A percentile compares a stretch with the other conserved stretches of the same genome.
Conservation (phyloP, 53 echinoderm and acorn worm species). For the Holothuria leucospilota region DNA sequence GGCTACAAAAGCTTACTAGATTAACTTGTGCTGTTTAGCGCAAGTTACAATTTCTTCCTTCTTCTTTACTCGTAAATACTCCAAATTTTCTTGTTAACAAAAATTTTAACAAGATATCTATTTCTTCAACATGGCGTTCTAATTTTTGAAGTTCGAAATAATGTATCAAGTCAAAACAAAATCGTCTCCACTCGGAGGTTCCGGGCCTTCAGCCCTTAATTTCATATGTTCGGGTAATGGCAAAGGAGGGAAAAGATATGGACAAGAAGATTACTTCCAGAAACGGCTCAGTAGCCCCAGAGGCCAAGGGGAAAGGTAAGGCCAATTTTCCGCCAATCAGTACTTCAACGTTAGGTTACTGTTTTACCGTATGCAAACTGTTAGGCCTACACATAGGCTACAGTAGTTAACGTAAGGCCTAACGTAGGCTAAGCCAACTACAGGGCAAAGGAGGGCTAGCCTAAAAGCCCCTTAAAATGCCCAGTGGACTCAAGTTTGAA, state of each 20-base stretch:
- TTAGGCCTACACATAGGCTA: too few relatives aligned
- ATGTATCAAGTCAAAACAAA: slow-evolving; percentile 48
- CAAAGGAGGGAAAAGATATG: slow-evolving; percentile 57
- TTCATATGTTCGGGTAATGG: slow-evolving; percentile 20
- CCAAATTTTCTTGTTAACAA: slow-evolving; percentile 3
- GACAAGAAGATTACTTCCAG: slow-evolving; percentile 39
- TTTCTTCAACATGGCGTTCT: slow-evolving; percentile 58
- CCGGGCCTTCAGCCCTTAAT: slow-evolving; percentile 6
- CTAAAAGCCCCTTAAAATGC: too few relatives aligned
- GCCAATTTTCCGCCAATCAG: background rate
- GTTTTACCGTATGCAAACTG: background rate
- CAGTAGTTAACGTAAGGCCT: too few relatives aligned
- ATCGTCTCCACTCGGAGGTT: slow-evolving; percentile 47
- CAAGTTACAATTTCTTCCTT: slow-evolving; percentile 31
- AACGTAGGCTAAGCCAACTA: too few relatives aligned
- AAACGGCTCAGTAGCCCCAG: slow-evolving; percentile 27
- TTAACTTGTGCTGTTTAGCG: slow-evolving; percentile 38
- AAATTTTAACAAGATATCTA: slow-evolving; percentile 2
- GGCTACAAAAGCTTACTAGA: background rate
- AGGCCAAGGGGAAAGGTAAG: slow-evolving; percentile 53
- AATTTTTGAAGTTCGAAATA: slow-evolving; percentile 39
- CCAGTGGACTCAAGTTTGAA: too few relatives aligned
- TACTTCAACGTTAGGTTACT: background rate
- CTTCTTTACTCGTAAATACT: background rate
- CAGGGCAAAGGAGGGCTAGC: too few relatives aligned